These are phyloP conservation scores for Drosophila hamatofila DNA, from an alignment of 2,888 invertebrate species.

Conservation along the genomic window DNA sequence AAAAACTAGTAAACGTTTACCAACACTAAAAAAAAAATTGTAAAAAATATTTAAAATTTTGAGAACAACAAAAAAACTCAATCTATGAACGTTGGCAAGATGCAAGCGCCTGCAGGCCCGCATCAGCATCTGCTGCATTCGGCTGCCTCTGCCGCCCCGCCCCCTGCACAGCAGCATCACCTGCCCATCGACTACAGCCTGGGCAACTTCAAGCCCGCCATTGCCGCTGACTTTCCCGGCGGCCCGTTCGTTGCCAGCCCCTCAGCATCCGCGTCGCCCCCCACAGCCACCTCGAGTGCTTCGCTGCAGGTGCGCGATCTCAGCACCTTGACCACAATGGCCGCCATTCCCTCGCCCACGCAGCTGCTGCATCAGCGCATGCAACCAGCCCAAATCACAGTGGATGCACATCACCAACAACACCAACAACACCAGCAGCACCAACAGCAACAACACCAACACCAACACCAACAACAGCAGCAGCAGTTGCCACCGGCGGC, in stretches of 20 bases:
- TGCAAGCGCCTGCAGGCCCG: constrained; percentile 64
- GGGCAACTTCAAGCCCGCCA: constrained; percentile 83
- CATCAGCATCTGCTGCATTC: constrained; percentile 68
- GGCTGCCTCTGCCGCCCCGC: constrained; percentile 56
- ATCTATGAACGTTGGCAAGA: constrained; percentile 81
- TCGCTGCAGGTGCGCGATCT: constrained; percentile 82
- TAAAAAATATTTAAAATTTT: constrained; percentile 6
- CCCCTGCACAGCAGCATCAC: constrained; percentile 72
- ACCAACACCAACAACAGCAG: constrained; percentile 42
- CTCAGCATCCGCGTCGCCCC: constrained; percentile 52
- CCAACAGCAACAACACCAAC: constrained; percentile 56
- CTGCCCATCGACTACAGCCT: constrained; percentile 84
- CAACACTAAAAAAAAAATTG: constrained; percentile 6
- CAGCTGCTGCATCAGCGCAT: constrained; percentile 81
- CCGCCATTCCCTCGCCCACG: constrained; percentile 79
- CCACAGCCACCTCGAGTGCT: constrained; percentile 41
- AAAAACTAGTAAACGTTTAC: constrained; percentile 17
- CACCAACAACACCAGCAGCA: constrained; percentile 61
- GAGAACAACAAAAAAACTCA: constrained; percentile 5
- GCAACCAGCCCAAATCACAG: constrained; percentile 70
- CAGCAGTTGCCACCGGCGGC: constrained; percentile 72
- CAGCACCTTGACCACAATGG: constrained; percentile 80
- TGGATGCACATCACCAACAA: constrained; percentile 52
- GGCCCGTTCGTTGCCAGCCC: constrained; percentile 76
- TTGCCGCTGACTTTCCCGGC: constrained; percentile 82